A percentile compares a stretch with the other conserved stretches of the same genome.
These are phyloP conservation scores for Zaprionus ghesquierei DNA, from an alignment of 1,140 invertebrate genomes.

Conservation along the genomic window DNA sequence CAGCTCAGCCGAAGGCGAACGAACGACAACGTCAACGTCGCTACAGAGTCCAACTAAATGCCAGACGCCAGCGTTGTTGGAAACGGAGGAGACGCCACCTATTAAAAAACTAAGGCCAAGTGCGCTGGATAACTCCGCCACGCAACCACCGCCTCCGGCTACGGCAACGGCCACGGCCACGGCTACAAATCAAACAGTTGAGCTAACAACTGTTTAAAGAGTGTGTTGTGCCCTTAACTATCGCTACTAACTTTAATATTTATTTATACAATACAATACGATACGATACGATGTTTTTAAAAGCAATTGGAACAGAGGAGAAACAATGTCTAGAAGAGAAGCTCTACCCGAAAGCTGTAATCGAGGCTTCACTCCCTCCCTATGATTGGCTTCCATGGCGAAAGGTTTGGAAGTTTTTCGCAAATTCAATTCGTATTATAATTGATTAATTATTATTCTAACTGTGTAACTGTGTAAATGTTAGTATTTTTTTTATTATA, in stretches of 20 bases:
- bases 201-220: constrained; percentile 57
- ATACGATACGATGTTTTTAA: not conserved
- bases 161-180: not conserved
- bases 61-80: not conserved
- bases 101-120: constrained; percentile 59
- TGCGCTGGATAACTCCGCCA: not conserved
- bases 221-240: constrained; percentile 16
- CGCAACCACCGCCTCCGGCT: not conserved
- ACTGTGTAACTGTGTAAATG: constrained; percentile 56
- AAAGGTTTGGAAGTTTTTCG: not conserved
- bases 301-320: not conserved
- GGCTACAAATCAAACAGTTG: constrained; percentile 1
- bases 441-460: constrained; percentile 25
- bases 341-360: not conserved
- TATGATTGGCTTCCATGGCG: not conserved
- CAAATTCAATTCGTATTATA: constrained; percentile 41
- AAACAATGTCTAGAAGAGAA: constrained; percentile 59
- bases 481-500: constrained; percentile 72
- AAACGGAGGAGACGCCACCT: constrained; percentile 47
- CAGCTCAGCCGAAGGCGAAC: constrained; percentile 10
- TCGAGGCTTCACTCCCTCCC: constrained; percentile 17
- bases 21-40: not conserved
- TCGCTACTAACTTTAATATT: constrained; percentile 57
- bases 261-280: constrained; percentile 36
- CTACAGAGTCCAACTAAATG: not conserved